A percentile compares a stretch with the other conserved stretches of the same genome.
phyloP scores from a whole-genome alignment of 1,140 invertebrate species.

The Zaprionus vittiger region DNA sequence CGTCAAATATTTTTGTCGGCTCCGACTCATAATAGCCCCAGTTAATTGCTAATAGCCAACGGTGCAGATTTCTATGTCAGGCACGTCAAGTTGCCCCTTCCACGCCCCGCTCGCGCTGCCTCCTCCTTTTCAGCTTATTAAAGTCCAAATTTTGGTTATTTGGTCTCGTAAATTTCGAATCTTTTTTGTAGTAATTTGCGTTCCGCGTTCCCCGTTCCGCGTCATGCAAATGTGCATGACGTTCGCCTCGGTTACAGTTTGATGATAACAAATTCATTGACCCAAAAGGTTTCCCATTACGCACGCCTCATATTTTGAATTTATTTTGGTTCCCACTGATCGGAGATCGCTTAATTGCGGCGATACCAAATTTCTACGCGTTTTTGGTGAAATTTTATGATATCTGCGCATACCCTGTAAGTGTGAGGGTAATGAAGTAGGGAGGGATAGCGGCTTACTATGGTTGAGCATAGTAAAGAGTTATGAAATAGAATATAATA shows the following conservation, averaged over 20 bases:
- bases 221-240: conserved; percentile 81
- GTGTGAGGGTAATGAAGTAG: neutral
- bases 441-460: neutral
- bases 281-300: conserved; percentile 68
- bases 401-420: conserved; percentile 26
- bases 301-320: conserved; percentile 47
- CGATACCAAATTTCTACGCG: conserved; percentile 42
- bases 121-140: conserved; percentile 58
- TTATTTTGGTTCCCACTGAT: conserved; percentile 41
- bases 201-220: conserved; percentile 55
- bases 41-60: conserved; percentile 83
- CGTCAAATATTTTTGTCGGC: conserved; percentile 77
- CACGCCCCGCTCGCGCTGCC: neutral
- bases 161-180: conserved; percentile 57
- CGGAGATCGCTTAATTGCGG: conserved; percentile 53
- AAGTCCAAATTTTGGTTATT: conserved; percentile 46
- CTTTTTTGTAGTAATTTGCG: conserved; percentile 68
- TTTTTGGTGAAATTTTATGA: conserved; percentile 45
- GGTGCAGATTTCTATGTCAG: conserved; percentile 82
- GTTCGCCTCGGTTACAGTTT: conserved; percentile 78
- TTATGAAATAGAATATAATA: too few relatives aligned
- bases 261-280: conserved; percentile 75
- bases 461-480: neutral
- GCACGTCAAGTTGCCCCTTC: conserved; percentile 52
- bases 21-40: conserved; percentile 77